Conservation (phyloP, 2,888 invertebrate species). For the Diplazon laetatorius region DNA sequence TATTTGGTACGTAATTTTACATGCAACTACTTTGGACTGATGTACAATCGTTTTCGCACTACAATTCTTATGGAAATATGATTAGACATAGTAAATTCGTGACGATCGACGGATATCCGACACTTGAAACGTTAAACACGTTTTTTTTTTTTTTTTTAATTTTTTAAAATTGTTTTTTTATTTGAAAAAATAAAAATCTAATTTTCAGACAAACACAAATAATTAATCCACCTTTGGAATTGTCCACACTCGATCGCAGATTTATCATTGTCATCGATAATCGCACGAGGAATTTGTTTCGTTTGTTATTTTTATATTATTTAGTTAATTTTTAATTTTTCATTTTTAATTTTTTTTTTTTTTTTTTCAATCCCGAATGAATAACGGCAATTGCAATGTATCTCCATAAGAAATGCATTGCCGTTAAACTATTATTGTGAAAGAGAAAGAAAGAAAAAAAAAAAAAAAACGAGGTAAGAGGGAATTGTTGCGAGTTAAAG, state of each 20-base stretch:
- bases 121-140: no score
- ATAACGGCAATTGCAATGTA: slow-evolving; percentile 73
- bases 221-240: slow-evolving; percentile 79
- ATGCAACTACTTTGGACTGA: slow-evolving; percentile 81
- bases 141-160: no score
- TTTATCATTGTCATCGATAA: slow-evolving; percentile 34
- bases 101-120: slow-evolving; percentile 31
- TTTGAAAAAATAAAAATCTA: slow-evolving; percentile 44
- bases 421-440: slow-evolving; percentile 71
- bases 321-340: no score
- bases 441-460: no score
- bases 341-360: slow-evolving; percentile 28
- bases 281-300: slow-evolving; percentile 29
- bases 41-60: slow-evolving; percentile 73
- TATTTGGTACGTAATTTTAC: slow-evolving; percentile 62
- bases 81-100: slow-evolving; percentile 53
- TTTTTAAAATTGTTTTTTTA: no score
- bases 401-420: slow-evolving; percentile 82
- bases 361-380: slow-evolving; percentile 36
- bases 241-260: slow-evolving; percentile 62
- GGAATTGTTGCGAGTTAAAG: slow-evolving; percentile 67
- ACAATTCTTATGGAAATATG: slow-evolving; percentile 81
- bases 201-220: slow-evolving; percentile 45
- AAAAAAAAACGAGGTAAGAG: slow-evolving; percentile 65
- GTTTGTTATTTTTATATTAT: slow-evolving; percentile 36